Conservation (phyloP, 2,888 invertebrate genomes). For the Macrosoma leucophasiata region DNA sequence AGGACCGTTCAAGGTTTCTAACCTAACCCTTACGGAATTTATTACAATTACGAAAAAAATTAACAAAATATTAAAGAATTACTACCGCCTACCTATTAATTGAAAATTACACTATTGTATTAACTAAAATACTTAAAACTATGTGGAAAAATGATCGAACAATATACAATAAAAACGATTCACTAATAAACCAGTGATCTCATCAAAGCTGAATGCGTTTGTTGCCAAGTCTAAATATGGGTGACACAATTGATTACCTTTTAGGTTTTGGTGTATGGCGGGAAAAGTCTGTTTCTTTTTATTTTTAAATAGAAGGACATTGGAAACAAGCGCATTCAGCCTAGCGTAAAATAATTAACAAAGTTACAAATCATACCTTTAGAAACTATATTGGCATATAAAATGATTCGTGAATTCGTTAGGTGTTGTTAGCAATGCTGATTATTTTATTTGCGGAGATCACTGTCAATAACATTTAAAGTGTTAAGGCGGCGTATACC, state of each 20-base stretch:
- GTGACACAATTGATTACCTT: too few relatives aligned
- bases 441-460: constrained; percentile 37
- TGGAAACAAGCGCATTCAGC: too few relatives aligned
- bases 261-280: too few relatives aligned
- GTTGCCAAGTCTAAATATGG: too few relatives aligned
- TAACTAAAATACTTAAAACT: constrained; percentile 70
- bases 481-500: constrained; percentile 73
- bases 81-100: constrained; percentile 70
- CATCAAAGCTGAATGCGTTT: constrained; percentile 27
- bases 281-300: too few relatives aligned
- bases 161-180: constrained; percentile 74
- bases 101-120: constrained; percentile 68
- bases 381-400: too few relatives aligned
- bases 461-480: constrained; percentile 63
- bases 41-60: constrained; percentile 65
- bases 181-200: constrained; percentile 65
- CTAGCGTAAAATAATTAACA: too few relatives aligned
- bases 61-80: constrained; percentile 72
- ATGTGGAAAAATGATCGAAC: constrained; percentile 73
- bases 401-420: too few relatives aligned
- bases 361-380: too few relatives aligned
- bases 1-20: constrained; percentile 57
- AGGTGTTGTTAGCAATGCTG: too few relatives aligned
- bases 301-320: too few relatives aligned
- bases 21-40: constrained; percentile 65